Evolutionary conservation across 2,888 invertebrate genomes (phyloP), one percentile per base, ranked within the genome.

Genomic region (Erebia ligea): DNA sequence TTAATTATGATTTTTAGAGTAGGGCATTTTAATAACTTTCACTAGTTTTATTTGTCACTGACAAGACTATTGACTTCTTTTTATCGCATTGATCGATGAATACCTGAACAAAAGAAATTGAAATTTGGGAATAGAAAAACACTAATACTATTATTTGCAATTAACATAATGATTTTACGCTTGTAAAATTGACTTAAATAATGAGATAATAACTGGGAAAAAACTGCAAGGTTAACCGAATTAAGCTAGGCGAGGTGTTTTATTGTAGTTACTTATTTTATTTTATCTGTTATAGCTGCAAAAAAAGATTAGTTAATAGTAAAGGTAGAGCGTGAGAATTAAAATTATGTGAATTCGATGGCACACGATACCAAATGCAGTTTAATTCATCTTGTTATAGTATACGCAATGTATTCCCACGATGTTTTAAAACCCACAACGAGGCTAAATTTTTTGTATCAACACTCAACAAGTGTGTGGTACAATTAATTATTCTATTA

Each of bases 391-490:
- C 61, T 74, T 45, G 59, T 68, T 45, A 48, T 67, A 58, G 57
- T 63, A 64, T 58, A 72, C 71, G 70, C 73, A 72, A 76, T 68
- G 73, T 58, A 45, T 73, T 76, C 76, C 68, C 76, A 75, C 75
- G 71, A 34, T 69, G 34, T 68, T 42, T 72, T 62, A 66, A 72
- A 75, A 69, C 72, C 67, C 62, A 68, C 71, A 71, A 69, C 66
- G 64, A 59, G 68, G 58, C 72, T 67, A 42, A 34, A 56, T 66
- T 71, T 68, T 70, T 69, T 50, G 54, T 66, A 70, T 25, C 42
- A 58, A 34, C 52, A 64, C 11, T n/a, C 25, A 52, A 45, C 6
- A 17, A 40, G 25, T 15, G 21, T 52, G 52, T 17, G 34, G 40
- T 52, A 63, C 63, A 50, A 19, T 61, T 50, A 34, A 50, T 34